These are phyloP conservation scores for Corythornis leucogaster DNA, from an alignment of 2,797 vertebrate genomes.

Conservation along the genomic window DNA sequence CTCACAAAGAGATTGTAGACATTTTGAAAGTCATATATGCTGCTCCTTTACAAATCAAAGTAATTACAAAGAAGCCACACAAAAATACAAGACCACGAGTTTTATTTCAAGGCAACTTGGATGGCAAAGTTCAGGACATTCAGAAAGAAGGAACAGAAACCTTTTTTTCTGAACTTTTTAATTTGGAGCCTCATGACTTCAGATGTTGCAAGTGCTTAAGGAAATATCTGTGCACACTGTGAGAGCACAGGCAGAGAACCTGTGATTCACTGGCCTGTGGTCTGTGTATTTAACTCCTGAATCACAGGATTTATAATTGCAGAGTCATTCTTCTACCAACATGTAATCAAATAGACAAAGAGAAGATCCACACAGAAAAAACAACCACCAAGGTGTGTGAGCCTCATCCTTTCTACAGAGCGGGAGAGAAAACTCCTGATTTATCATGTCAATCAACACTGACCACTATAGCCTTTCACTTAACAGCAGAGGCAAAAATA, in stretches of 20 bases:
- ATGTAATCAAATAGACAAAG: not conserved
- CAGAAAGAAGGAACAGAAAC: constrained; percentile 83
- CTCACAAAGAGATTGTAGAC: not conserved
- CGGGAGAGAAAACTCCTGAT: not conserved
- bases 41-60: not conserved
- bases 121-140: constrained; percentile 61
- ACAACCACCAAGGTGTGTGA: not conserved
- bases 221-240: constrained; percentile 65
- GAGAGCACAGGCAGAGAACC: constrained; percentile 55
- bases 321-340: not conserved
- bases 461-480: fast-evolving
- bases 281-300: constrained; percentile 63
- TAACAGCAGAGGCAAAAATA: not conserved
- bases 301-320: constrained; percentile 42
- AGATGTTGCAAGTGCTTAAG: constrained; percentile 81
- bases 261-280: constrained; percentile 75
- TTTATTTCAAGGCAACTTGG: constrained; percentile 68
- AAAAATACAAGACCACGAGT: constrained; percentile 10
- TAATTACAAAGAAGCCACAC: not conserved
- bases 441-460: not conserved
- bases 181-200: constrained; percentile 79
- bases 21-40: not conserved
- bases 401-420: not conserved
- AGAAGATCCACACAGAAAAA: not conserved
- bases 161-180: constrained; percentile 68